Conservation (phyloP, 2,113 vertebrate genomes). For the Aspidoscelis tigris region DNA sequence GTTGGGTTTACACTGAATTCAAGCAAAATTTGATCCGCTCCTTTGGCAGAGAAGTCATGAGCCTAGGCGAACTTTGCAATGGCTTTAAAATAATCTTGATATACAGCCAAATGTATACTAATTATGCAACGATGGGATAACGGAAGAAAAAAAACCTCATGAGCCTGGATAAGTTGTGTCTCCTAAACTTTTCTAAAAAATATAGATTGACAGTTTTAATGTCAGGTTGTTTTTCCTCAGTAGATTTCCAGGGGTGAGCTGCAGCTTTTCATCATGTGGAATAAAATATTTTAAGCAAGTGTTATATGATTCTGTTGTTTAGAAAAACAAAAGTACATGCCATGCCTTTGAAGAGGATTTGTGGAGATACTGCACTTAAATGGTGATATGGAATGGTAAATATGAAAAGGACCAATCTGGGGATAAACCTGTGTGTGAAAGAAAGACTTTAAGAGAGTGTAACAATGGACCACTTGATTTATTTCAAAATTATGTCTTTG, state of each 20-base stretch:
- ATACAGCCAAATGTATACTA: not conserved
- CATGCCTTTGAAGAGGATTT: too few species aligned
- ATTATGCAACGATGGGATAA: slow-evolving; percentile 8
- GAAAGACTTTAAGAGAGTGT: too few species aligned
- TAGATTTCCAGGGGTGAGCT: not conserved
- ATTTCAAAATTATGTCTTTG: too few species aligned
- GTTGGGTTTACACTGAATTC: slow-evolving; percentile 24
- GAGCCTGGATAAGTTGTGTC: not conserved
- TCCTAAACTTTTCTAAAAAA: not conserved
- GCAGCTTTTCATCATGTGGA: not conserved
- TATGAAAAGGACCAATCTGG: too few species aligned
- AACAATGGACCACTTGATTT: too few species aligned
- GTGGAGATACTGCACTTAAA: too few species aligned
- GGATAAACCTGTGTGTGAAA: too few species aligned
- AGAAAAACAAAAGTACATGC: too few species aligned
- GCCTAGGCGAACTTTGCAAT: not conserved
- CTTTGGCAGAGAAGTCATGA: slow-evolving; percentile 22
- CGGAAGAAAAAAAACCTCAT: not conserved
- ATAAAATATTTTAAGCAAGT: too few species aligned
- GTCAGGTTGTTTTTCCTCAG: not conserved
- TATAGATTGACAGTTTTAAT: not conserved
- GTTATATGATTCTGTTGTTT: too few species aligned
- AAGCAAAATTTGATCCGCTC: slow-evolving; percentile 24
- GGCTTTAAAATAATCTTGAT: slow-evolving; percentile 13
- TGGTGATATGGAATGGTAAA: too few species aligned